Base-by-base conservation (phyloP, 2,113 vertebrate genomes). In the Nycticorax nycticorax region DNA sequence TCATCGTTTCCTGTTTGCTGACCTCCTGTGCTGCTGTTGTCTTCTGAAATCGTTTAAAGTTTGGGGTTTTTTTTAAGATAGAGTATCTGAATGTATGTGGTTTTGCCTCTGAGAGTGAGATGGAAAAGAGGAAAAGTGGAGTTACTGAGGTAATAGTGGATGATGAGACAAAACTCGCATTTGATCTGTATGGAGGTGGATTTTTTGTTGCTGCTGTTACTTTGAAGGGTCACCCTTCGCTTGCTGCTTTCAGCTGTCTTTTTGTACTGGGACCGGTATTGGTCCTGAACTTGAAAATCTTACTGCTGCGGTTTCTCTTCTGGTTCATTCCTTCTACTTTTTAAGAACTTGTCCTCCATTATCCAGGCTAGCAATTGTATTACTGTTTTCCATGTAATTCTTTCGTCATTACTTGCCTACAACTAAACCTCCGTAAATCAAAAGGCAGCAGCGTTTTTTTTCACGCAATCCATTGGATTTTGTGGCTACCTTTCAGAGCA, bases 231-330 rank as follows among this genome's bases (percentile, higher is more conserved):
- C 26, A 28, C 4, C 4, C 27, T 87, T 59, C 41, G 35, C 68
- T 48, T 64, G 14, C 41, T 85, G 33, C 27, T 76, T 74, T 66
- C 20, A 68, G 7, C 26, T 69, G 28, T 16, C 27, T 53, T 68
- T 68, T 68, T 60, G 14, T 73, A 12, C 33, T 71, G 67, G 14
- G 22, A 72, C 27, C 14, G 37, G 22, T 53, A 12, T 72, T 69
- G 66, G 11, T 45, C 32, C 32, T 68, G 43, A 41, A 20, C 30
- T 50, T 56, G 33, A n/a, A 43, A 67, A 32, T 73, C 35, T 28
- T 59, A 5, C 6, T 0, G 0, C 21, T 83, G 37, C 5, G 6
- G 3, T 66, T 76, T 83, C 33, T 89, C 8, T 62, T 48, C 53
- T 45, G 11, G 15, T 76, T 74, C 74, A 18, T 50, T 55, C 10